phyloP scores from a whole-genome alignment of 1,140 invertebrate species.

The Augochlora pura region DNA sequence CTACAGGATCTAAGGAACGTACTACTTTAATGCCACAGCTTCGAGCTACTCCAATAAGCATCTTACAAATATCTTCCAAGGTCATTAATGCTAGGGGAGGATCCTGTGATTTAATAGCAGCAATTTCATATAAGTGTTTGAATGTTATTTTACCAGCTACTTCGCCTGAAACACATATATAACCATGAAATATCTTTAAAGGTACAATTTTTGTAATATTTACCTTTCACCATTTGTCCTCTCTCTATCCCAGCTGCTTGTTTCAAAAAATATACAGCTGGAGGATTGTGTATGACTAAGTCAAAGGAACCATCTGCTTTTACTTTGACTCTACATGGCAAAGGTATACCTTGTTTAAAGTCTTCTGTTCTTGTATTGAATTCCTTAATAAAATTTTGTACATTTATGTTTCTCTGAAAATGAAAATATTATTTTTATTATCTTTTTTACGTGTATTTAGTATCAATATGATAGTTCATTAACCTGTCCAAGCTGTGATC shows the following conservation, averaged over 20 bases:
- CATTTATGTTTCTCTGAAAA: constrained; percentile 95
- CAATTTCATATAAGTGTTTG: constrained; percentile 99
- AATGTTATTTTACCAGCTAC: constrained; percentile 93
- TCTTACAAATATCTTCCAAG: constrained; percentile 89
- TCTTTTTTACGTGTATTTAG: too few species aligned
- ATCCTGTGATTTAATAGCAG: constrained; percentile 95
- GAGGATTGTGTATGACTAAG: constrained; percentile 91
- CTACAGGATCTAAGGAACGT: constrained; percentile 87
- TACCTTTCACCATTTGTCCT: constrained; percentile 71
- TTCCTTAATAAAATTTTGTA: constrained; percentile 98
- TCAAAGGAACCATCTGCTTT: constrained; percentile 94
- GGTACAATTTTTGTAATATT: neutral
- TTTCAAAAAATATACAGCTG: constrained; percentile 92
- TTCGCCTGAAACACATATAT: constrained; percentile 84
- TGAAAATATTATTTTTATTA: constrained; percentile 32
- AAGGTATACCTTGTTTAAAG: constrained; percentile 94
- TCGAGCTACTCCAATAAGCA: constrained; percentile 88
- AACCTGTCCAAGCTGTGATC: constrained; percentile 95
- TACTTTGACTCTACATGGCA: constrained; percentile 90
- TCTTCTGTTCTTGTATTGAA: constrained; percentile 97
- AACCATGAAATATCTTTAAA: neutral
- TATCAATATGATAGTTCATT: constrained; percentile 53
- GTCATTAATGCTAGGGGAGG: constrained; percentile 84
- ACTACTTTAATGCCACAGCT: constrained; percentile 94
- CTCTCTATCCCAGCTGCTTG: constrained; percentile 95